Conservation (phyloP, 2,113 vertebrate species). For the Laticauda colubrina region DNA sequence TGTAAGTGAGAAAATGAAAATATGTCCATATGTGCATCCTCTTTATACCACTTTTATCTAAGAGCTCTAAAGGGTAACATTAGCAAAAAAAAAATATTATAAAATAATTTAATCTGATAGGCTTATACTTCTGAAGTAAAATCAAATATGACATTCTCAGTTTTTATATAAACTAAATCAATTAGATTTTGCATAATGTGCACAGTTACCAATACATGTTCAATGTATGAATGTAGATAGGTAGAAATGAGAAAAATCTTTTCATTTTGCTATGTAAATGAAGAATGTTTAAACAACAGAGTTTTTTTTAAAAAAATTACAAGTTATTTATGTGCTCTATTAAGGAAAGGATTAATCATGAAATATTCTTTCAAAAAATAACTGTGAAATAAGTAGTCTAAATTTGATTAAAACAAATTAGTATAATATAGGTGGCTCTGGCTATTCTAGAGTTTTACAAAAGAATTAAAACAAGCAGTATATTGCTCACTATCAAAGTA, state of each 20-base stretch:
- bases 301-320: neutral
- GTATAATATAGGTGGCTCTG: neutral
- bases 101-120: neutral
- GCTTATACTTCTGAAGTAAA: neutral
- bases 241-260: neutral
- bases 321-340: neutral
- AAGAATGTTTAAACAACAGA: neutral
- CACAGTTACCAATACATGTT: neutral
- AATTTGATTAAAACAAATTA: neutral
- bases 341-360: neutral
- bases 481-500: neutral
- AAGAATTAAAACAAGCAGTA: neutral
- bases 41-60: neutral
- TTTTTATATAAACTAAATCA: neutral
- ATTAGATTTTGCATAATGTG: neutral
- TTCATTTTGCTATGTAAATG: neutral
- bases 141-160: neutral
- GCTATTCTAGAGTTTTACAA: neutral
- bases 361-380: neutral
- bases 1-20: neutral
- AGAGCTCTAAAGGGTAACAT: neutral
- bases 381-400: neutral
- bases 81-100: neutral
- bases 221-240: neutral
- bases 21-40: neutral